Base-by-base conservation (phyloP, 2,113 vertebrate species). In the Sinocyclocheilus rhinocerous region DNA sequence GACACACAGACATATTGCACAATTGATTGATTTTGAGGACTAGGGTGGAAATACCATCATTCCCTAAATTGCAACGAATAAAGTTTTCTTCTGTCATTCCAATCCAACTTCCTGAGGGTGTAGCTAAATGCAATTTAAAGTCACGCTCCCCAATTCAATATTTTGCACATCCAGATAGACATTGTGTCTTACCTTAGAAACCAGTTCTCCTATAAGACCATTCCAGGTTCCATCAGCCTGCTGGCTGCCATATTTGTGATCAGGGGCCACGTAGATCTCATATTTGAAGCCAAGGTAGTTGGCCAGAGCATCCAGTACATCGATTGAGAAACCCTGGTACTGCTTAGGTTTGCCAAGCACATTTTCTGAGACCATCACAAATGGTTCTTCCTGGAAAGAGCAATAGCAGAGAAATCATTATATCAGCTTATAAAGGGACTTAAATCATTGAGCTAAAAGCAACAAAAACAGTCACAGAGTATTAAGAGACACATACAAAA, bases 321-420 rank as follows among this genome's bases (percentile, higher is more conserved):
- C 98, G 18, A 99, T 99, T 81, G 98, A 99, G 91, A 96, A 99
- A 50, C 98, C 98, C 81, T 98, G 97, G 90, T 99, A 99, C 91
- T 99, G 99, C 94, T 99, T 99, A 0, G 98, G 98, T 89, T 99
- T 99, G 52, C 98, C 98, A 90, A 99, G 90, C 70, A 99, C 97
- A 72, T 99, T 99, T 93, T 99, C 98, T 16, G 98, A 99, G 76
- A 99, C 97, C 98, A 99, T 99, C 82, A 99, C 98, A 87, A 99
- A 99, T 15, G 98, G 98, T 91, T 99, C 98, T 94, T 99, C 98
- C 98, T 99, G 90, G 11, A 95, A 91, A 76, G 77, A 76, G 86
- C 86, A 79, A 81, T 77, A 33, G 76, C 69, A 86, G 86, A 88
- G 48, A 57, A 72, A 83, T 59, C 29, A 59, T 39, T 42, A 26